Evolutionary conservation across 2,888 invertebrate genomes (phyloP).

Genomic region (Augochlorella aurata): DNA sequence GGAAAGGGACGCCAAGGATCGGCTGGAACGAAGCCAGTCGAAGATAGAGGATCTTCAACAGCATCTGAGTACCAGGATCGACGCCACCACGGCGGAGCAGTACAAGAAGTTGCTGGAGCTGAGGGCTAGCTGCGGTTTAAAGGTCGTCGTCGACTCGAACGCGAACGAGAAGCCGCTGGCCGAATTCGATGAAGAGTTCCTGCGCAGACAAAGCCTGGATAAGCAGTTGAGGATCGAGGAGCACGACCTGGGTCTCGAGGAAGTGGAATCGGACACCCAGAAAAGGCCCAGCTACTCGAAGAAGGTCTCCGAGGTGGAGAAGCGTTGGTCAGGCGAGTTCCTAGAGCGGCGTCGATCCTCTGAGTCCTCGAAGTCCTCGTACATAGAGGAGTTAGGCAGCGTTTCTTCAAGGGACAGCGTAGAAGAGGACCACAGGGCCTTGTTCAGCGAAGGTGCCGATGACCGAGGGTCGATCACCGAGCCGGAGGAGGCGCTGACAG

Average conservation of each 20-base stretch:
- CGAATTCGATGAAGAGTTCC: conserved; percentile 74
- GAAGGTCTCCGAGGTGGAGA: conserved; percentile 76
- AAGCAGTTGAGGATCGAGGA: conserved; percentile 73
- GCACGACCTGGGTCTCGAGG: conserved; percentile 63
- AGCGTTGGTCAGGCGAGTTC: conserved; percentile 78
- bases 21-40: conserved; percentile 68
- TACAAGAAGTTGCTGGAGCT: conserved; percentile 70
- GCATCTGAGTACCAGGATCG: conserved; percentile 73
- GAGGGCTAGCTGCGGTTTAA: conserved; percentile 42
- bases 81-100: conserved; percentile 70
- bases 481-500: conserved; percentile 49
- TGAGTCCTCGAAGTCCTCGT: conserved; percentile 76
- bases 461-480: conserved; percentile 2
- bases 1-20: conserved; percentile 61
- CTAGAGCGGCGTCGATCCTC: conserved; percentile 73
- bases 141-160: conserved; percentile 38
- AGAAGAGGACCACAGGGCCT: conserved; percentile 40
- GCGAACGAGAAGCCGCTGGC: conserved; percentile 57
- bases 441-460: neutral
- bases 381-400: conserved; percentile 77
- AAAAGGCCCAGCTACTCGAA: conserved; percentile 68
- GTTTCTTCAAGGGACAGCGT: conserved; percentile 74
- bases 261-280: neutral
- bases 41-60: conserved; percentile 74
- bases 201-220: conserved; percentile 71